Evolutionary conservation across 2,113 vertebrate genomes (phyloP).

Genomic region (Gnathonemus longibarbis): DNA sequence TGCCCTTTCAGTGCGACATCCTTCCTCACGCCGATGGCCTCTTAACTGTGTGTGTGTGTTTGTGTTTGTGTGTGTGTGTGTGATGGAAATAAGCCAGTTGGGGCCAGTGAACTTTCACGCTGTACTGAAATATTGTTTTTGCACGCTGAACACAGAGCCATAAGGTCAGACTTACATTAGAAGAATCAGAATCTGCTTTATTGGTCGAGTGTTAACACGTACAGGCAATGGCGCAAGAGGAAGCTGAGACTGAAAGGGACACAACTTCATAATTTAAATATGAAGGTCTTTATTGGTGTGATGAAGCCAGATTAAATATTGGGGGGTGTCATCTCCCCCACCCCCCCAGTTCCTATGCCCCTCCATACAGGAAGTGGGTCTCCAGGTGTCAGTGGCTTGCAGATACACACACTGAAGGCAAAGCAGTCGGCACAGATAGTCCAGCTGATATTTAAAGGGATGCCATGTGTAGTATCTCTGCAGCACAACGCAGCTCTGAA

Average conservation of each 20-base stretch:
- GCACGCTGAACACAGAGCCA: neutral
- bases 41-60: neutral
- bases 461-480: neutral
- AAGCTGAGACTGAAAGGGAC: neutral
- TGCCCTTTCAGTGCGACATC: slow-evolving; percentile 50
- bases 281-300: neutral
- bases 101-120: neutral
- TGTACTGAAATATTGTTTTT: neutral
- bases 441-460: neutral
- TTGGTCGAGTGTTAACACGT: neutral
- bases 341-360: neutral
- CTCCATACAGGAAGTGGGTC: neutral
- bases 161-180: neutral
- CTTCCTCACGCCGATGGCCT: slow-evolving; percentile 31
- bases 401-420: neutral
- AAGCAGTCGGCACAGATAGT: neutral
- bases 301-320: neutral
- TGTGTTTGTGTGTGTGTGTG: neutral
- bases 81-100: neutral
- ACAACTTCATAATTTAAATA: too few relatives aligned
- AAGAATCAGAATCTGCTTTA: neutral
- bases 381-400: neutral
- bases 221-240: neutral
- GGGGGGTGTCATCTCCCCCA: neutral
- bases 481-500: neutral